Evolutionary conservation across 2,113 vertebrate genomes (phyloP).

Genomic region (Pteronura brasiliensis): DNA sequence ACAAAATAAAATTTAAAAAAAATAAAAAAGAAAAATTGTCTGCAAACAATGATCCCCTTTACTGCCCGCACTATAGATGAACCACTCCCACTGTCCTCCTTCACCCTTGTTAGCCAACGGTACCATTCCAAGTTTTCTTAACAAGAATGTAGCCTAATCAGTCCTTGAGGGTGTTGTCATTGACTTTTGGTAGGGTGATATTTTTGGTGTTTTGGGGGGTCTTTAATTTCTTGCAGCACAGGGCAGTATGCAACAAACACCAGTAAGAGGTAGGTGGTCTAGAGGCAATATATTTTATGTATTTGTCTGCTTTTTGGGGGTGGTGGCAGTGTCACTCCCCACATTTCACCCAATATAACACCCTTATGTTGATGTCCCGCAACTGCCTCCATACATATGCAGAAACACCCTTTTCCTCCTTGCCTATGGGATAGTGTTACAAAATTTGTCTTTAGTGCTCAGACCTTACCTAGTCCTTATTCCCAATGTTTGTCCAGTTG

Average conservation of each 20-base stretch:
- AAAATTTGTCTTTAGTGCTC: background rate
- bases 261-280: background rate
- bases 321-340: too few species aligned
- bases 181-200: background rate
- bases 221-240: background rate
- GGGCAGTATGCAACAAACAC: background rate
- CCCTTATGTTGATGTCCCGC: background rate
- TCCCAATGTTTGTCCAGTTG: background rate
- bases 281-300: background rate
- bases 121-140: background rate
- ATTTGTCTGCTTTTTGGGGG: background rate
- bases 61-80: background rate
- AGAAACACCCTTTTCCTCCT: background rate
- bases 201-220: background rate
- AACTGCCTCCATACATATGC: background rate
- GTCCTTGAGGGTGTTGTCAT: background rate
- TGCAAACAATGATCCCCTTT: background rate
- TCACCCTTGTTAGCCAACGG: background rate
- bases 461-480: background rate
- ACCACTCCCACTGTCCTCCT: background rate
- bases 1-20: too few species aligned
- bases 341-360: background rate
- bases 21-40: background rate
- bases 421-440: background rate
- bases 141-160: background rate